Evolutionary conservation across 1,140 invertebrate species (phyloP).

Genomic region (Heliothis subflexa): DNA sequence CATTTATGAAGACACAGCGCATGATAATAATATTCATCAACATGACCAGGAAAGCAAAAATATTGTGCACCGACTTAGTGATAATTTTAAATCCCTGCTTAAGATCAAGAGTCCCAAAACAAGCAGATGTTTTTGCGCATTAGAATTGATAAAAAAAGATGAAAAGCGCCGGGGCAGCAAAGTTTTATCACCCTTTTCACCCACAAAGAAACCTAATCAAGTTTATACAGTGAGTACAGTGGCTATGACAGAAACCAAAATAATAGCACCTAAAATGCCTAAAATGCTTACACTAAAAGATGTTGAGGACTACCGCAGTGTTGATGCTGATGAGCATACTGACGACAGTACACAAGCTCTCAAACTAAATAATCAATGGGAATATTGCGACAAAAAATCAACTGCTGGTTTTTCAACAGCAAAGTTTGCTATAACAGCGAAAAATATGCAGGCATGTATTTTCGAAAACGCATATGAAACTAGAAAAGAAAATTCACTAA

Average conservation of each 20-base stretch:
- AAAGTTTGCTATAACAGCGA: not conserved
- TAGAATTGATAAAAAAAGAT: constrained; percentile 43
- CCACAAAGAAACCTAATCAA: not conserved
- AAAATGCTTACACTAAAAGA: not conserved
- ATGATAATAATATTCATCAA: not conserved
- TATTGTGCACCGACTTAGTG: not conserved
- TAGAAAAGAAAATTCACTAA: not conserved
- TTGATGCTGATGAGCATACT: not conserved
- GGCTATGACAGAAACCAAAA: not conserved
- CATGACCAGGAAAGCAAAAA: not conserved
- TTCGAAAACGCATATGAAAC: not conserved
- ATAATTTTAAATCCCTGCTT: no score
- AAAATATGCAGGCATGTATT: not conserved
- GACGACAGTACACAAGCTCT: not conserved
- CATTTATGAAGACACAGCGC: constrained; percentile 53
- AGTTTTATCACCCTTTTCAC: not conserved
- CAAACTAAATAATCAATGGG: not conserved
- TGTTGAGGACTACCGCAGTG: not conserved
- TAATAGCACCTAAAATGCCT: not conserved
- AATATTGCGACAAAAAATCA: not conserved
- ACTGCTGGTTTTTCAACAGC: not conserved
- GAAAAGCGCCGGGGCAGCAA: not conserved
- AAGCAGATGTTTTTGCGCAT: constrained; percentile 55
- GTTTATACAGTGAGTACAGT: constrained; percentile 6
- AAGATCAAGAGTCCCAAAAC: constrained; percentile 30